Evolutionary conservation across 2,797 vertebrate genomes (phyloP), one percentile per base, ranked within the genome.

Genomic region (Cyclura pinguis): DNA sequence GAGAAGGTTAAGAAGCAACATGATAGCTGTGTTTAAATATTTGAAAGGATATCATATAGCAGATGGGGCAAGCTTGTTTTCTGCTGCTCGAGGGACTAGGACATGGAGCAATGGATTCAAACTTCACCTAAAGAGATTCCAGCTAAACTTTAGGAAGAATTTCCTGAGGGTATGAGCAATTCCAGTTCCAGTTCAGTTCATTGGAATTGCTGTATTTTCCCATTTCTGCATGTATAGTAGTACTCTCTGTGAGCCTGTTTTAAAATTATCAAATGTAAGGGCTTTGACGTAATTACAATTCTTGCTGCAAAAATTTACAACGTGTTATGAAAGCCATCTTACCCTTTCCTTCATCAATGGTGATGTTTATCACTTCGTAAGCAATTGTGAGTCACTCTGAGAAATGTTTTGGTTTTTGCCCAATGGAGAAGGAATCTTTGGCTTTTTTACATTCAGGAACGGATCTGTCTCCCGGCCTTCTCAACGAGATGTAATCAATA

Each of bases 401-500:
- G 55, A 5, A 64, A 14, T 0, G 0, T 16, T 38, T 81, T 22
- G 35, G 62, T n/a, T 84, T 88, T 64, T 52, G 0, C 0, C 27
- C 47, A 14, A 32, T 0, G n/a, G 81, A 78, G 82, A 16, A 18
- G 73, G 2, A 0, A 52, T 20, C 57, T 59, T 59, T 6, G 55
- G 0, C 20, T 85, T 24, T 32, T 89, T n/a, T 16, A 4, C 2
- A 0, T 88, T 84, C 76, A 9, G 59, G 67, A 87, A 85, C 0
- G 5, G 83, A 38, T 91, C 87, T 84, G 64, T 80, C 92, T 88
- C 24, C 88, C 24, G 92, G n/a, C 76, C 86, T 92, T 18, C 89
- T 57, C 92, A 92, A 90, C 80, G 73, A 76, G 92, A 92, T 95
- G 93, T 84, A 93, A 94, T 94, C 95, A 89, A 86, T 93, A 94